phyloP scores from a whole-genome alignment of 2,888 invertebrate genomes.

The Gordius sp. region DNA sequence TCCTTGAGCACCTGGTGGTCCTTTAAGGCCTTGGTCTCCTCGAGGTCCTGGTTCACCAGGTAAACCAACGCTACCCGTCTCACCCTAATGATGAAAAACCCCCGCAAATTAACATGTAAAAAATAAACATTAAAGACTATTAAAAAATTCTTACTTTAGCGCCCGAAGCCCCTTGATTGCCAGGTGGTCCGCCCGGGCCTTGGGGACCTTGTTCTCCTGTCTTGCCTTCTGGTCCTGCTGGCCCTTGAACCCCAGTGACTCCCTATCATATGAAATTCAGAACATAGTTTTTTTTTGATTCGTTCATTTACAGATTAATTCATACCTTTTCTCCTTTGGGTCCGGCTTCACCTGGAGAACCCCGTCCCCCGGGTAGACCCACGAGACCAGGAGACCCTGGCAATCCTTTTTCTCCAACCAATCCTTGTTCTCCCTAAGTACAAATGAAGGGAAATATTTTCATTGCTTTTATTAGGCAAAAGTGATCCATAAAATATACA shows the following conservation, averaged over 20 bases:
- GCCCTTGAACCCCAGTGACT: neutral
- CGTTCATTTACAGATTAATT: neutral
- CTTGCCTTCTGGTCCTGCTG: constrained; percentile 11
- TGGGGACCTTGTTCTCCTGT: neutral
- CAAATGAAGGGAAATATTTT: too few relatives aligned
- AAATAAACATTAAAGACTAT: too few relatives aligned
- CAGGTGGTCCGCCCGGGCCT: constrained; percentile 3
- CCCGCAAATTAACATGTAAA: too few relatives aligned
- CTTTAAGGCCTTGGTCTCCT: neutral
- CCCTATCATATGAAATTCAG: neutral
- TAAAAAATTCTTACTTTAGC: neutral
- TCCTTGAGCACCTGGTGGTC: constrained; percentile 4
- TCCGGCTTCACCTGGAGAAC: constrained; percentile 4
- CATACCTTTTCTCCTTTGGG: constrained; percentile 10
- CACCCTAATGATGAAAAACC: constrained; percentile 1
- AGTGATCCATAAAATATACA: too few relatives aligned
- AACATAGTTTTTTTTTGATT: neutral
- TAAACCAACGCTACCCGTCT: neutral
- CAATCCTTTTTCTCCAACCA: constrained; percentile 8
- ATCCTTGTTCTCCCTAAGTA: constrained; percentile 12
- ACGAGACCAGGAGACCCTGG: neutral
- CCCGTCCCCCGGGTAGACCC: constrained; percentile 8
- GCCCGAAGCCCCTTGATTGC: neutral
- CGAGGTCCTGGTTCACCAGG: constrained; percentile 3
- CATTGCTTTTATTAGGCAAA: too few relatives aligned